These are phyloP conservation scores for Poeciliopsis turrubarensis DNA, from an alignment of 2,113 vertebrate genomes.

Conservation along the genomic window DNA sequence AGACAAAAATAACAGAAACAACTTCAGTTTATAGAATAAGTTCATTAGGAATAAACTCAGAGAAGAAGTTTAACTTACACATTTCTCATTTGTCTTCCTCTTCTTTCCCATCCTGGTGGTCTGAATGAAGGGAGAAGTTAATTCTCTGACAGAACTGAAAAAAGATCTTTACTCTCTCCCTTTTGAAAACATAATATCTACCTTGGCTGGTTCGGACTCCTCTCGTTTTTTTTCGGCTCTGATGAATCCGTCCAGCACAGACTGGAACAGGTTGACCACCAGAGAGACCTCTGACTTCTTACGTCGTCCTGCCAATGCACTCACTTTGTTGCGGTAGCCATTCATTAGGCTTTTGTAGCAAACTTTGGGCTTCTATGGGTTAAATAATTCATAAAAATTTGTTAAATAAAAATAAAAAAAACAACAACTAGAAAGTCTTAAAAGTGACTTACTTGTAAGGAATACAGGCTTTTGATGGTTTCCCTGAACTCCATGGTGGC, in stretches of 20 bases:
- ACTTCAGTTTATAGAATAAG: not conserved
- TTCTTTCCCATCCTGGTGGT: slow-evolving; percentile 87
- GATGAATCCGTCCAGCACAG: slow-evolving; percentile 92
- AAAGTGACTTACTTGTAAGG: slow-evolving; percentile 83
- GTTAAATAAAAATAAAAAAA: too few species aligned
- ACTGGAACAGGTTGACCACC: slow-evolving; percentile 95
- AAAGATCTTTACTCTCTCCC: not conserved
- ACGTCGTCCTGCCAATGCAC: slow-evolving; percentile 80
- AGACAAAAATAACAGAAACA: not conserved
- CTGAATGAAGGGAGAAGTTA: slow-evolving; percentile 58
- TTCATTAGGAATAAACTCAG: not conserved
- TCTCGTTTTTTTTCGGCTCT: slow-evolving; percentile 83
- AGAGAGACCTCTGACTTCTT: slow-evolving; percentile 85
- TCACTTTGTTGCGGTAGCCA: slow-evolving; percentile 87
- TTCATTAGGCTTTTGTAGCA: slow-evolving; percentile 92
- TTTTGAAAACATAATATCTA: slow-evolving; percentile 41
- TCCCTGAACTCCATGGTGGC: slow-evolving; percentile 91
- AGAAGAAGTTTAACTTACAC: slow-evolving; percentile 78
- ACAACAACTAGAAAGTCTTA: not conserved
- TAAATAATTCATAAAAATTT: not conserved
- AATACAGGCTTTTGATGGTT: slow-evolving; percentile 94
- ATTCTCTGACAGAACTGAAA: not conserved
- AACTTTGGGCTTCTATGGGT: slow-evolving; percentile 86
- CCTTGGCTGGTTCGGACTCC: slow-evolving; percentile 85
- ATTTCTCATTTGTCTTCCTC: slow-evolving; percentile 85